Evolutionary conservation across 1,140 invertebrate genomes (phyloP), one percentile per base, ranked within the genome.

Genomic region (Pentalonia nigronervosa): DNA sequence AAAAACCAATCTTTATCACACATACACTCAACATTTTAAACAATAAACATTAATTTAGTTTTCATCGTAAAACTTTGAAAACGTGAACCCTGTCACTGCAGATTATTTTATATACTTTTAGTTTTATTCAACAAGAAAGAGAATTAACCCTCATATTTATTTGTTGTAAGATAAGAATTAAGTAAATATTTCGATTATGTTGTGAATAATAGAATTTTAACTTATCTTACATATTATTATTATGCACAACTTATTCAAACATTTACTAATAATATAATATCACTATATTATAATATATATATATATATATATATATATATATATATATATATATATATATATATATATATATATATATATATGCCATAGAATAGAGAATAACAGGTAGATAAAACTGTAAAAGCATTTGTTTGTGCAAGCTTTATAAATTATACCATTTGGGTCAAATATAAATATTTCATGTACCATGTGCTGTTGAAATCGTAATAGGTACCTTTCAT

Each of bases 101-200:
- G 86, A 48, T 88, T 88, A 88, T 48, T n/a, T 88, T n/a, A 34
- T 88, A 30, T 86, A 30, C 34, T 84, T 76, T 41, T 84, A n/a
- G 30, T 88, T 88, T 88, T n/a, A 88, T 88, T 88, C n/a, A 50
- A 20, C 17, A 34, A 81, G 67, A 81, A n/a, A 84, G 30, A 87
- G 41, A 87, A 87, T 87, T n/a, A 45, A 76, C 41, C 30, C 25
- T 87, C 48, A 87, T 47, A 30, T 87, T 47, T 87, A 48, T 88
- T 88, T 88, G 30, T 88, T 7, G 17, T 34, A 30, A 25, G 47
- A 88, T 88, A n/a, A 88, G 47, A 88, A 88, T 48, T 30, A 88
- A 48, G 47, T 88, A 88, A 53, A 56, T 50, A 88, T 88, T 88
- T 53, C 47, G 47, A 50, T 56, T 89, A 41, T 23, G 50, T 89